A percentile compares a stretch with the other conserved stretches of the same genome.
These are phyloP conservation scores for Drosophila malerkotliana DNA, from an alignment of 1,140 invertebrate species.

Conservation along the genomic window DNA sequence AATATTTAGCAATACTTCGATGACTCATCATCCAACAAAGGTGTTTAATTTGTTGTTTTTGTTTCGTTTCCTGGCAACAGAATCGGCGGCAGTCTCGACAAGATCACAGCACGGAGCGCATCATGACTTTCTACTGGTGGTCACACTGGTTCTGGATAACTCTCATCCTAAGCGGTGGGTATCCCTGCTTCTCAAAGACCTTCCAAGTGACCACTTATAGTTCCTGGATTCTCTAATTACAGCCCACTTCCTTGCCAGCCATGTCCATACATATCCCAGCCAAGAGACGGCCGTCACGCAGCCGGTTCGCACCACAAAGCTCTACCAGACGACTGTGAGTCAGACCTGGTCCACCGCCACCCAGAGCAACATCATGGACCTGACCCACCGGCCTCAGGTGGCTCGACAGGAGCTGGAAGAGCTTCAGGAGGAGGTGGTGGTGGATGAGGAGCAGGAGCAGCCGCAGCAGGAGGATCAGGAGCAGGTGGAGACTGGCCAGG, in stretches of 20 bases:
- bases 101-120: slow-evolving; percentile 76
- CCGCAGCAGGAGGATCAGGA: slow-evolving; percentile 5
- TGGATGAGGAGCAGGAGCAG: neutral
- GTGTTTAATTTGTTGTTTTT: slow-evolving; percentile 10
- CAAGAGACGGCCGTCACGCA: slow-evolving; percentile 39
- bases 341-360: slow-evolving; percentile 61
- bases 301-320: slow-evolving; percentile 58
- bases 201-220: neutral
- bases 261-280: slow-evolving; percentile 79
- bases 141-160: slow-evolving; percentile 90
- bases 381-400: slow-evolving; percentile 50
- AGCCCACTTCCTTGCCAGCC: slow-evolving; percentile 50
- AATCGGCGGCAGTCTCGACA: slow-evolving; percentile 37
- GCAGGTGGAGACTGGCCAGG: slow-evolving; percentile 1
- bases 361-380: slow-evolving; percentile 61
- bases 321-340: slow-evolving; percentile 69
- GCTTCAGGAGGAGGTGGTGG: slow-evolving; percentile 3
- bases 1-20: slow-evolving; percentile 21
- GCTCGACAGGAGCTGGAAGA: neutral
- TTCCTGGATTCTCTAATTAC: neutral
- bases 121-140: slow-evolving; percentile 89
- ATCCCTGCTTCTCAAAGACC: neutral
- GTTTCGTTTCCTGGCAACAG: slow-evolving; percentile 29
- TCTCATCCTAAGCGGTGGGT: slow-evolving; percentile 52
- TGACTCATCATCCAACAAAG: slow-evolving; percentile 38